Base-by-base conservation (phyloP, 2,797 vertebrate genomes). In the Macrochelys suwanniensis region DNA sequence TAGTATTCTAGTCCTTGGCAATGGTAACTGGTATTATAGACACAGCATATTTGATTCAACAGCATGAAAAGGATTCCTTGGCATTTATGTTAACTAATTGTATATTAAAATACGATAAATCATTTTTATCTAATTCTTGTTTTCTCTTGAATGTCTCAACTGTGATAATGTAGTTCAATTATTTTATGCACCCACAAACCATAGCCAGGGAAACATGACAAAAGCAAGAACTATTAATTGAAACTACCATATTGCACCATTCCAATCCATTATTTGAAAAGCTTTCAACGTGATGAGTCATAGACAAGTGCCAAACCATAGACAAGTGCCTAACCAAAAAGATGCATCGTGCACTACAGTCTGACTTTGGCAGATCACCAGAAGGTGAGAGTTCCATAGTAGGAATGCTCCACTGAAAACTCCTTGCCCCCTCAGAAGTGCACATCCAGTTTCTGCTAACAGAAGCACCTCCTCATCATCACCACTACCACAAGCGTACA, bases 181-280 rank as follows among this genome's bases (percentile, higher is more conserved):
- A 87, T 74, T 78, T 94, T 87, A 92, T 89, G 85, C 47, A 91
- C 92, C 90, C 90, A 94, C 96, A 95, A 95, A 85, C 86, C 80
- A 77, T 3, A 89, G 65, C 83, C 90, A 88, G 56, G 85, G 78
- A 84, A 96, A 84, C 86, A 89, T 59, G 94, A 91, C 80, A 96
- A 89, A 96, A 95, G 28, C 74, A 37, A 96, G 96, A 95, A 96
- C 93, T 94, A 95, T 92, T 92, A 93, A 94, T 84, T 85, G 88
- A 71, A 85, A 94, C 91, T 53, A 94, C 82, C 57, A 87, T 94
- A 78, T 93, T 85, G 56, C 33, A 89, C 47, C 51, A 96, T 54
- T 11, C 83, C 93, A 0, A 0, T 21, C 90, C 54, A 94, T n/a
- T 1, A 87, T 65, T 68, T 84, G 33, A 85, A 68, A 94, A 95